Evolutionary conservation across 2,113 vertebrate species (phyloP).

Genomic region (Emydura subglobosa): DNA sequence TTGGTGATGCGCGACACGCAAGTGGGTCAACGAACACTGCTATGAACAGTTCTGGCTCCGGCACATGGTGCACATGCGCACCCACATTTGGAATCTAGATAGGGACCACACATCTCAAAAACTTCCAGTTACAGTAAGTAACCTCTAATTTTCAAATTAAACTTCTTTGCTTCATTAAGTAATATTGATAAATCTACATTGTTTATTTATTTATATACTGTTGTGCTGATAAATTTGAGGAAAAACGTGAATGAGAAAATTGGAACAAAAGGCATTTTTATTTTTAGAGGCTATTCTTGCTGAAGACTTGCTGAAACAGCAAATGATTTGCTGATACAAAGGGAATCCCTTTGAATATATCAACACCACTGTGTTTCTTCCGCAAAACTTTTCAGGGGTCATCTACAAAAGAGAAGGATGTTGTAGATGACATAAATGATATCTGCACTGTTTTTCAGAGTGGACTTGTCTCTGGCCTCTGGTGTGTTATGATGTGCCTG

Average conservation of each 20-base stretch:
- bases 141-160: neutral
- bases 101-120: no score
- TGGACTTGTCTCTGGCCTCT: neutral
- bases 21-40: no score
- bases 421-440: neutral
- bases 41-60: no score
- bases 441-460: neutral
- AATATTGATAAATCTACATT: neutral
- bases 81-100: no score
- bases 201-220: neutral
- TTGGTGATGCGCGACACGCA: no score
- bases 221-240: neutral
- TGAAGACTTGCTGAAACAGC: neutral
- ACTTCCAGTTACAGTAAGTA: no score
- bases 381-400: neutral
- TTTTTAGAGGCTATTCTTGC: neutral
- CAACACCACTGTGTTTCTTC: neutral
- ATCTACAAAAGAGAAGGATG: neutral
- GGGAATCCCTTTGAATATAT: neutral
- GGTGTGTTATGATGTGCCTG: neutral
- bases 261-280: neutral
- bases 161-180: constrained; percentile 25
- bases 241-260: neutral
- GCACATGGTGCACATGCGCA: no score
- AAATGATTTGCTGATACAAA: neutral